phyloP scores from a whole-genome alignment of 2,797 vertebrate species.

The Leuciscus waleckii region DNA sequence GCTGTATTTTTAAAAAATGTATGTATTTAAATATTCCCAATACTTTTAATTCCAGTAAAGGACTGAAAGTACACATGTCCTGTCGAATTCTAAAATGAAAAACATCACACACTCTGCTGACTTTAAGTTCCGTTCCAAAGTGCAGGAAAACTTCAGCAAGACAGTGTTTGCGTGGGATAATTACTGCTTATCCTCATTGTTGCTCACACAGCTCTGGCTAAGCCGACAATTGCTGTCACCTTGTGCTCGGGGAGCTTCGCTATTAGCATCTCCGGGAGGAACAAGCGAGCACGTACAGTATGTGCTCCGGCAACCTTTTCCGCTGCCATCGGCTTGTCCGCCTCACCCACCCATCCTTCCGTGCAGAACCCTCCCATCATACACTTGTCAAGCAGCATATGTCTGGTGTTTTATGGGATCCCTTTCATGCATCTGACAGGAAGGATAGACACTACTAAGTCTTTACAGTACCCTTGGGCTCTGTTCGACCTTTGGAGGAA shows the following conservation, averaged over 20 bases:
- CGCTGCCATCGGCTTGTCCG: constrained; percentile 29
- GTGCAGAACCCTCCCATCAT: constrained; percentile 70
- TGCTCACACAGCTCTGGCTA: constrained; percentile 70
- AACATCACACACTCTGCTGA: constrained; percentile 38
- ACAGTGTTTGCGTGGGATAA: constrained; percentile 53
- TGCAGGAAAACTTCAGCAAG: constrained; percentile 37
- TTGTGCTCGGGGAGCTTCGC: constrained; percentile 57
- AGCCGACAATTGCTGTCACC: constrained; percentile 69
- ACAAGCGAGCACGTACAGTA: constrained; percentile 22
- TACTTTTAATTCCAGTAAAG: constrained; percentile 25
- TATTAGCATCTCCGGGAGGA: constrained; percentile 56
- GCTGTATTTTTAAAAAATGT: not conserved
- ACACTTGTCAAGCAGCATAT: constrained; percentile 78
- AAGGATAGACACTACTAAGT: constrained; percentile 50
- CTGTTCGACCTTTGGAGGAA: constrained; percentile 65
- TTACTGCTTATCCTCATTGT: constrained; percentile 72
- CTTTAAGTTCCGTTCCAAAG: constrained; percentile 11
- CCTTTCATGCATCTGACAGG: constrained; percentile 68
- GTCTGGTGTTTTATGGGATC: constrained; percentile 67
- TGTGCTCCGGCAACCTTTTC: constrained; percentile 50
- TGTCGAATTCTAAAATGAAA: constrained; percentile 27
- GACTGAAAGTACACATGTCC: constrained; percentile 14
- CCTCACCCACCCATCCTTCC: constrained; percentile 55
- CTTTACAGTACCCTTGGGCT: constrained; percentile 61
- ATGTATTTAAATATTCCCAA: not conserved